Evolutionary conservation across 1,140 invertebrate genomes (phyloP).

Genomic region (Trachelipus rathkii): DNA sequence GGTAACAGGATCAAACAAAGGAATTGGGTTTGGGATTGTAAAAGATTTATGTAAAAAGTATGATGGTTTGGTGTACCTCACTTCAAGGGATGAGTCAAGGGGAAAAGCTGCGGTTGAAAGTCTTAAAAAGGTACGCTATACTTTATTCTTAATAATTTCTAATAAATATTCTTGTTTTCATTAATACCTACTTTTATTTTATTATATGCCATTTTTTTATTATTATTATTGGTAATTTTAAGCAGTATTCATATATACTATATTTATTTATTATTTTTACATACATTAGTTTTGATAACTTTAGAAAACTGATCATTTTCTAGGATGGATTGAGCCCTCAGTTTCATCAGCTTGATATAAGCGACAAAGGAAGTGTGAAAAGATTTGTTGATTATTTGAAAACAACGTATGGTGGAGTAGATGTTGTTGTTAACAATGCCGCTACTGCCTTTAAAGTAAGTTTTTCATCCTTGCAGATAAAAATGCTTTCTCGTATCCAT

Average conservation of each 20-base stretch:
- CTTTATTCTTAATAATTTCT: too few relatives aligned
- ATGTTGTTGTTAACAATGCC: constrained; percentile 79
- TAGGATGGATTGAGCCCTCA: constrained; percentile 54
- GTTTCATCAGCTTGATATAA: constrained; percentile 67
- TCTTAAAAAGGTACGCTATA: constrained; percentile 26
- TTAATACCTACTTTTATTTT: too few relatives aligned
- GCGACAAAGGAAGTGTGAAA: constrained; percentile 58
- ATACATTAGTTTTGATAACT: too few relatives aligned
- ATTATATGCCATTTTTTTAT: too few relatives aligned
- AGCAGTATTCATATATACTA: too few relatives aligned
- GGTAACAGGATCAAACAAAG: constrained; percentile 57
- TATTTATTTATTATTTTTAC: too few relatives aligned
- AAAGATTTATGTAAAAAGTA: constrained; percentile 51
- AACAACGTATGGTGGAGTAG: constrained; percentile 65
- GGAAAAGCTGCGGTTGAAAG: constrained; percentile 33
- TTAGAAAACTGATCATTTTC: too few relatives aligned
- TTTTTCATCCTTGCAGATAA: not conserved
- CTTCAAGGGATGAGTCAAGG: constrained; percentile 41
- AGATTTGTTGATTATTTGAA: constrained; percentile 59
- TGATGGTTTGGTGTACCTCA: constrained; percentile 48
- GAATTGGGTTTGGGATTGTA: constrained; percentile 55
- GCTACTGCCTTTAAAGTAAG: constrained; percentile 66
- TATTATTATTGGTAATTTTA: too few relatives aligned
- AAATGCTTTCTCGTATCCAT: too few relatives aligned
- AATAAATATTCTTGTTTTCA: too few relatives aligned